Conservation (phyloP, 1,140 invertebrate genomes). For the Pseudoatta argentina region DNA sequence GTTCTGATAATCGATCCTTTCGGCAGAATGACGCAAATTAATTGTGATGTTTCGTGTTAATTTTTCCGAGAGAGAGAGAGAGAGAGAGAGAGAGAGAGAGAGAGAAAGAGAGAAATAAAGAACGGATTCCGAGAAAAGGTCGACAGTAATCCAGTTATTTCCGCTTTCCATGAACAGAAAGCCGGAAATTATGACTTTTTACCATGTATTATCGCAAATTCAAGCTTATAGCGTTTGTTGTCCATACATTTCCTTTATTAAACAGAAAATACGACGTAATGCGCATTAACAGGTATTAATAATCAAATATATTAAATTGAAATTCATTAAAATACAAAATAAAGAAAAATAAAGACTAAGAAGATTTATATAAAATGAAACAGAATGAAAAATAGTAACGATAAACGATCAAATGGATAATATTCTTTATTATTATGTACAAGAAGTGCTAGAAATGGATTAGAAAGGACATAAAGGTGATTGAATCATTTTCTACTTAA, state of each 20-base stretch:
- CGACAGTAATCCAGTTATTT: slow-evolving; percentile 42
- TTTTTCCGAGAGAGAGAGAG: slow-evolving; percentile 2
- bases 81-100: not conserved
- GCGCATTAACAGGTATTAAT: not conserved
- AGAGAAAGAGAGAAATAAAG: not conserved
- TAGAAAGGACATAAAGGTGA: not conserved
- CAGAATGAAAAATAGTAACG: not conserved
- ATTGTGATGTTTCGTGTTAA: slow-evolving; percentile 28
- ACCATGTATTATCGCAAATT: not conserved
- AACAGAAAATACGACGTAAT: not conserved
- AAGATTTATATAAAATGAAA: not conserved
- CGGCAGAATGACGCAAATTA: slow-evolving; percentile 26
- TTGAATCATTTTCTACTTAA: not conserved
- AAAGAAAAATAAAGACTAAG: not conserved
- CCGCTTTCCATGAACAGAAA: not conserved
- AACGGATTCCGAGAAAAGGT: not conserved
- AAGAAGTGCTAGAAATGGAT: not conserved
- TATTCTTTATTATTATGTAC: too few species aligned
- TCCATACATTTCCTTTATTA: not conserved
- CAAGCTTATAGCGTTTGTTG: not conserved
- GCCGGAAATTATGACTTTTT: slow-evolving; percentile 15
- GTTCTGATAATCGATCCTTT: slow-evolving; percentile 24
- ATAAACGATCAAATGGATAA: not conserved
- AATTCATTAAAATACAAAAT: not conserved
- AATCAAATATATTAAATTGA: not conserved